Conservation (phyloP, 2,888 invertebrate species). For the Meteorus colon region DNA sequence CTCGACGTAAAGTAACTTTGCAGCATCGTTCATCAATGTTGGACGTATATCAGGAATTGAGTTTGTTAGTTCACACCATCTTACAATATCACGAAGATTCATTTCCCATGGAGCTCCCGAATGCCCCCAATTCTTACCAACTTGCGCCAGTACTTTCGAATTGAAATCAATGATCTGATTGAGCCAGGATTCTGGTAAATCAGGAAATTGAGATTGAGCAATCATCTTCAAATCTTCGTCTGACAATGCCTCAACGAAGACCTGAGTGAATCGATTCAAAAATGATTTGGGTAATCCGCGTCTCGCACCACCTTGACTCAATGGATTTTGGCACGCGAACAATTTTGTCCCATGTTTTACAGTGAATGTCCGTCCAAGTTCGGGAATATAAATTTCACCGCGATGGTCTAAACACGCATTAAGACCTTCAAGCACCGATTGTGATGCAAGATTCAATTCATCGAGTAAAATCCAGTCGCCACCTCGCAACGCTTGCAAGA, state of each 20-base stretch:
- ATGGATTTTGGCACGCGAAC: slow-evolving; percentile 98
- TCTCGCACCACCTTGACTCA: slow-evolving; percentile 95
- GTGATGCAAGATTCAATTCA: slow-evolving; percentile 98
- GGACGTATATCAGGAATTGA: neutral
- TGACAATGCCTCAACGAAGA: slow-evolving; percentile 76
- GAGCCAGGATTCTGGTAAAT: slow-evolving; percentile 72
- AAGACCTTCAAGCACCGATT: slow-evolving; percentile 97
- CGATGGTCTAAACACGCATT: slow-evolving; percentile 99
- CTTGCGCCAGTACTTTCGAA: slow-evolving; percentile 79
- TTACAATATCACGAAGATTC: slow-evolving; percentile 94
- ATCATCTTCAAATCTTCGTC: slow-evolving; percentile 75
- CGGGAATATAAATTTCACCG: slow-evolving; percentile 96
- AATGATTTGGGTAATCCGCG: slow-evolving; percentile 97
- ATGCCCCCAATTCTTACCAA: slow-evolving; percentile 82
- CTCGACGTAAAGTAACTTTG: slow-evolving; percentile 88
- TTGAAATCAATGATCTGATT: slow-evolving; percentile 87
- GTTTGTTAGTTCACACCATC: slow-evolving; percentile 91
- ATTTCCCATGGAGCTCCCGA: slow-evolving; percentile 96
- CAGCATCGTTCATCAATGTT: slow-evolving; percentile 75
- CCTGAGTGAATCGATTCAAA: slow-evolving; percentile 88
- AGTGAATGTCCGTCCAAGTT: slow-evolving; percentile 87
- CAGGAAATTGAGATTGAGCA: slow-evolving; percentile 79
- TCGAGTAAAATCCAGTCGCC: slow-evolving; percentile 98
- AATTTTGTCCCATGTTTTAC: slow-evolving; percentile 86
- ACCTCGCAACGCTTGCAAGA: slow-evolving; percentile 91